Percentiles rank a stretch among this genome's conserved stretches.
Conservation (phyloP, 1,140 invertebrate genomes). For the Leguminivora glycinivorella region DNA sequence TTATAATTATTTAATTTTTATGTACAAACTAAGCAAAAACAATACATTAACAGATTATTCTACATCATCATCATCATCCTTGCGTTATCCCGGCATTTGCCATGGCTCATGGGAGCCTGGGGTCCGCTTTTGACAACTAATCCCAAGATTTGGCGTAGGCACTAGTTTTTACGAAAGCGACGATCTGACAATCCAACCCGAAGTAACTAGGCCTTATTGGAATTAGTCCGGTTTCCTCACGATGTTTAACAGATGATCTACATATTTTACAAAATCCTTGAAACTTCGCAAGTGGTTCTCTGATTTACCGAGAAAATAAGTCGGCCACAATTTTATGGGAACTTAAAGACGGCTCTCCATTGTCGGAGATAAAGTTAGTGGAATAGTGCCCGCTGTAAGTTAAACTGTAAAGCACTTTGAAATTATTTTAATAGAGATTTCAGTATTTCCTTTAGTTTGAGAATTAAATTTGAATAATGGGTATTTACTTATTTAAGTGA, state of each 20-base stretch:
- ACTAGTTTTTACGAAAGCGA: too few relatives aligned
- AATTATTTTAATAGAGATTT: not conserved
- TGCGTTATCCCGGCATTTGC: too few relatives aligned
- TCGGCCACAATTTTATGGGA: not conserved
- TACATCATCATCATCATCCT: too few relatives aligned
- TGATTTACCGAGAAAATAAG: constrained; percentile 13
- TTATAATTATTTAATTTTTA: not conserved
- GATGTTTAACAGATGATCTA: too few relatives aligned
- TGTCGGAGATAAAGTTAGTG: constrained; percentile 12
- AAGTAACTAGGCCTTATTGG: too few relatives aligned
- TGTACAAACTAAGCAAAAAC: not conserved
- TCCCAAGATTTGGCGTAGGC: too few relatives aligned
- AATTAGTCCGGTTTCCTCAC: too few relatives aligned
- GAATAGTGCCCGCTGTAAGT: constrained; percentile 4
- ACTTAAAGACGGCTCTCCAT: constrained; percentile 10
- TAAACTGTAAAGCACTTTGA: constrained; percentile 10
- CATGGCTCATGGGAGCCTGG: too few relatives aligned
- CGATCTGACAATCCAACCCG: too few relatives aligned
- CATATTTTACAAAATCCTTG: not conserved
- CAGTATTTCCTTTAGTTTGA: not conserved
- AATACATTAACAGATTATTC: not conserved
- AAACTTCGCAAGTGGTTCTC: not conserved
- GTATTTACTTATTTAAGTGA: too few relatives aligned
- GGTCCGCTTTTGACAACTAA: too few relatives aligned
- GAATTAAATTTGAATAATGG: not conserved